phyloP scores from a whole-genome alignment of 2,888 invertebrate species.

The Hypomecis punctinalis region DNA sequence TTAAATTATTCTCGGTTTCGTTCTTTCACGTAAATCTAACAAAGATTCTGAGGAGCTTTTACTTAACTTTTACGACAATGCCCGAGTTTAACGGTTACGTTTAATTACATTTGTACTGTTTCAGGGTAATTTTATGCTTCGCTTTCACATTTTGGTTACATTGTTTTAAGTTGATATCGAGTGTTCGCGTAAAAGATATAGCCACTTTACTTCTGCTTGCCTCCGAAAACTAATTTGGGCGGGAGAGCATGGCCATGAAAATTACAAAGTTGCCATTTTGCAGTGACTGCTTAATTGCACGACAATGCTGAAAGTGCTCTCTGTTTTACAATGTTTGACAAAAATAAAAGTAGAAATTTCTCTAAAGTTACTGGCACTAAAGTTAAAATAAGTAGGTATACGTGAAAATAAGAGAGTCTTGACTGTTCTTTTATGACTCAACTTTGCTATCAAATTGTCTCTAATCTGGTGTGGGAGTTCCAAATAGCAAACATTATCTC shows the following conservation, averaged over 20 bases:
- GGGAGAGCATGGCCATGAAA: slow-evolving; percentile 52
- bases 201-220: slow-evolving; percentile 56
- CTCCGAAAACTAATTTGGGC: slow-evolving; percentile 65
- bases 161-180: slow-evolving; percentile 75
- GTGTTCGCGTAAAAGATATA: slow-evolving; percentile 69
- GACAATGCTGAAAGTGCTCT: slow-evolving; percentile 28
- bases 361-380: slow-evolving; percentile 1
- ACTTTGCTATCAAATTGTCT: background rate
- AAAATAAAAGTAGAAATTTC: slow-evolving; percentile 8
- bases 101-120: slow-evolving; percentile 75
- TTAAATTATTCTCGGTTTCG: slow-evolving; percentile 58
- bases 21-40: slow-evolving; percentile 68
- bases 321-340: slow-evolving; percentile 19
- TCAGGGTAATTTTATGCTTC: slow-evolving; percentile 66
- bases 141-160: slow-evolving; percentile 72
- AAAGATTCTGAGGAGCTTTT: slow-evolving; percentile 67
- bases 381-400: slow-evolving; percentile 9
- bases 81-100: slow-evolving; percentile 69
- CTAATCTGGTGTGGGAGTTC: background rate
- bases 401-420: slow-evolving; percentile 4
- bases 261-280: slow-evolving; percentile 58
- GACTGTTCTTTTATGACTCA: slow-evolving; percentile 9
- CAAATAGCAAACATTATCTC: background rate
- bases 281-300: slow-evolving; percentile 35
- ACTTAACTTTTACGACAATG: slow-evolving; percentile 71